Evolutionary conservation across 2,888 invertebrate genomes (phyloP).

Genomic region (Quadroppia sp.): DNA sequence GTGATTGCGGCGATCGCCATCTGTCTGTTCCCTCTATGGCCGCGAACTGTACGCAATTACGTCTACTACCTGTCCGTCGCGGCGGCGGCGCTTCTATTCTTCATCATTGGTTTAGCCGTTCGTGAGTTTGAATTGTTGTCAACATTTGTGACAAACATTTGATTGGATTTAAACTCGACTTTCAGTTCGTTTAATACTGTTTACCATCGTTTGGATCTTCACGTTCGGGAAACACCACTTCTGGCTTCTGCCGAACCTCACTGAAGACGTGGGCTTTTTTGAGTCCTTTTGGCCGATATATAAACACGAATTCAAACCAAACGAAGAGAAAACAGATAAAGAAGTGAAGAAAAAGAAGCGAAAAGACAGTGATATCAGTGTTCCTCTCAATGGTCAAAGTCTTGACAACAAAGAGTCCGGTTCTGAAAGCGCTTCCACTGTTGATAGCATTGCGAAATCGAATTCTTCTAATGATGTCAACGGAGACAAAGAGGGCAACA

Average conservation of each 20-base stretch:
- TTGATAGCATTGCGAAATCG: conserved; percentile 35
- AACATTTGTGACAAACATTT: not conserved
- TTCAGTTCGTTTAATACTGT: conserved; percentile 76
- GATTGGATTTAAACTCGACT: conserved; percentile 38
- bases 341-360: conserved; percentile 67
- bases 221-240: conserved; percentile 87
- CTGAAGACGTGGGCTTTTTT: conserved; percentile 97
- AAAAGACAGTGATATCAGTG: conserved; percentile 32
- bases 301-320: conserved; percentile 72
- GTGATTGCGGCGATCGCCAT: conserved; percentile 90
- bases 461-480: conserved; percentile 59
- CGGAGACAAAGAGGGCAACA: conserved; percentile 72
- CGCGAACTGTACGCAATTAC: conserved; percentile 66
- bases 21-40: conserved; percentile 99
- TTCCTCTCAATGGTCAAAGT: conserved; percentile 46
- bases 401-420: conserved; percentile 46
- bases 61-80: conserved; percentile 95
- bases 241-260: conserved; percentile 98
- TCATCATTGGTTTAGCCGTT: conserved; percentile 83
- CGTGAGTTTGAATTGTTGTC: conserved; percentile 53
- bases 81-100: conserved; percentile 88
- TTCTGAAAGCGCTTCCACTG: conserved; percentile 40
- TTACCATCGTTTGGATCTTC: conserved; percentile 80
- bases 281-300: conserved; percentile 98
- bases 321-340: conserved; percentile 60